These are phyloP conservation scores for Odocoileus virginianus DNA, from an alignment of 2,113 vertebrate genomes.

Conservation along the genomic window DNA sequence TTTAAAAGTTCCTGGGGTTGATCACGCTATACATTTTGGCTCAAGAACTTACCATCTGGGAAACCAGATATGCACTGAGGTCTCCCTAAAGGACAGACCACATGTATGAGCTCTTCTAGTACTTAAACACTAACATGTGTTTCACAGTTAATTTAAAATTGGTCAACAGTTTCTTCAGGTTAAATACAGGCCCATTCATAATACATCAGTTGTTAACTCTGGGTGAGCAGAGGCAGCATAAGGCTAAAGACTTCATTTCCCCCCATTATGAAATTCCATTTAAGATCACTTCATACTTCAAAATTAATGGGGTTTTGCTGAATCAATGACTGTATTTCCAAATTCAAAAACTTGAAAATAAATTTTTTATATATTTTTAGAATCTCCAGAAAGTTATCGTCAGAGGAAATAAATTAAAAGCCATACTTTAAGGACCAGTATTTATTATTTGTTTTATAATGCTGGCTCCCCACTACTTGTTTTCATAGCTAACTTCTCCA, in stretches of 20 bases:
- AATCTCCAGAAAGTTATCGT: constrained; percentile 1
- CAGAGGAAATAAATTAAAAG: constrained; percentile 25
- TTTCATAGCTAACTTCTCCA: neutral
- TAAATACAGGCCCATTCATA: neutral
- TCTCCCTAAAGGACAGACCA: neutral
- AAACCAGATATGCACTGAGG: neutral
- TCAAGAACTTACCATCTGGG: constrained; percentile 36
- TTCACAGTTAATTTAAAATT: neutral
- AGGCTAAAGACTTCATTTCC: neutral
- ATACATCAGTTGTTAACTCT: neutral
- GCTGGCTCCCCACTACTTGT: neutral
- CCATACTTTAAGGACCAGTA: neutral
- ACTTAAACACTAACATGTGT: constrained; percentile 27
- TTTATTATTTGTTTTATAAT: neutral
- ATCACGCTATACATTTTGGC: neutral
- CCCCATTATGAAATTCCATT: neutral
- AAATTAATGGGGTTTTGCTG: neutral
- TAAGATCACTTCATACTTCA: neutral
- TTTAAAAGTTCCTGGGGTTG: neutral
- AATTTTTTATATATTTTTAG: neutral
- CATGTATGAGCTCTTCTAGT: neutral
- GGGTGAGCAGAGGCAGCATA: neutral
- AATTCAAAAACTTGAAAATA: neutral
- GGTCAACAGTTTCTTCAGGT: neutral
- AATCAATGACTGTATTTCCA: neutral